Evolutionary conservation across 2,797 vertebrate species (phyloP).

Genomic region (Sebastes jordani): DNA sequence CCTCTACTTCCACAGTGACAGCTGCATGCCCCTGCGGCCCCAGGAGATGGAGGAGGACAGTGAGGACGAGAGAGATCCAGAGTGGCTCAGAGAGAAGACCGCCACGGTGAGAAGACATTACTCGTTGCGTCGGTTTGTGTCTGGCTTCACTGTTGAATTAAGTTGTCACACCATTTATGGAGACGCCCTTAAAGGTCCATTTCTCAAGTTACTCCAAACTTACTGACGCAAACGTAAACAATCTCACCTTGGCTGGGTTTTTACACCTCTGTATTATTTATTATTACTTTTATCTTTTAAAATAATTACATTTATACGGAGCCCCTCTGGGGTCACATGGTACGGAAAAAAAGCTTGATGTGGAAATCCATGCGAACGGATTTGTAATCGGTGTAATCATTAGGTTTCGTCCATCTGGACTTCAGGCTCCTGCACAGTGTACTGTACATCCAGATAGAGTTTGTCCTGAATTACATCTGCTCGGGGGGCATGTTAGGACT

Average conservation of each 20-base stretch:
- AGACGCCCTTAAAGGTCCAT: neutral
- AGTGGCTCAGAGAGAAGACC: constrained; percentile 98
- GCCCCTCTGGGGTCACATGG: no score
- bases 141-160: neutral
- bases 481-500: rapidly evolving
- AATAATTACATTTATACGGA: neutral
- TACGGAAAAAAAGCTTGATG: no score
- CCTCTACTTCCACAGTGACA: constrained; percentile 99
- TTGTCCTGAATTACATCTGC: constrained; percentile 16
- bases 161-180: neutral
- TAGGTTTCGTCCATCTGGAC: no score
- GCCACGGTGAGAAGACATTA: constrained; percentile 86
- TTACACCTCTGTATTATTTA: neutral
- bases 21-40: constrained; percentile 94
- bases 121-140: neutral
- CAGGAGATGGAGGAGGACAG: constrained; percentile 99
- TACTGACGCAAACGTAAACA: neutral
- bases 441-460: neutral
- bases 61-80: constrained; percentile 96
- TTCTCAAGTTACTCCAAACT: neutral
- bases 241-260: neutral
- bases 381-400: no score
- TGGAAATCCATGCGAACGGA: no score
- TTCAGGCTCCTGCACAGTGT: neutral
- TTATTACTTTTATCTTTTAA: neutral